phyloP scores from a whole-genome alignment of 2,113 vertebrate species.

The Ginglymostoma cirratum region DNA sequence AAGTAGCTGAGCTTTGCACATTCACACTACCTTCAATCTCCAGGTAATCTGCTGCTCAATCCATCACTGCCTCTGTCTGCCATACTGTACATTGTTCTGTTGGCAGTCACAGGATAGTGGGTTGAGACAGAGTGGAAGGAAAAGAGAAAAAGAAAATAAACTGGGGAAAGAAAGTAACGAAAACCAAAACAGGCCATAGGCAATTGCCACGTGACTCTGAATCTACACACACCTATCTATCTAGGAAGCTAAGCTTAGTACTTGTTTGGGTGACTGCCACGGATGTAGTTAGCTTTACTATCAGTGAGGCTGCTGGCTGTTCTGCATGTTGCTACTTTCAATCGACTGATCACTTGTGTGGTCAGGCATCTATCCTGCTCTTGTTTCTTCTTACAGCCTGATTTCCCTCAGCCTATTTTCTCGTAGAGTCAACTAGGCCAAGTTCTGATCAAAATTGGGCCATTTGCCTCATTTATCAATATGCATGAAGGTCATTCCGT shows the following conservation, averaged over 20 bases:
- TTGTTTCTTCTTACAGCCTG: background rate
- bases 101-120: background rate
- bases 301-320: background rate
- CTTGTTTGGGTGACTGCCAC: background rate
- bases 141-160: background rate
- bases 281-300: background rate
- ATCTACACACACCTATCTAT: background rate
- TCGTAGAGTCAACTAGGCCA: background rate
- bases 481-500: background rate
- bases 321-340: background rate
- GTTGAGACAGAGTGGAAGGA: background rate
- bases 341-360: background rate
- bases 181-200: background rate
- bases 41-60: background rate
- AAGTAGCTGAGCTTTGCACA: background rate
- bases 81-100: background rate
- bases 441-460: background rate
- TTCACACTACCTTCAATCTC: background rate
- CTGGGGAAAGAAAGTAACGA: background rate
- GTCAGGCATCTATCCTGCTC: background rate
- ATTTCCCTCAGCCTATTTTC: background rate
- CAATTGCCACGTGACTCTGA: background rate
- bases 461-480: background rate
- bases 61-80: too few species aligned
- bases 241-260: background rate